Conservation (phyloP, 2,888 invertebrate species). For the Pyrgus malvae region DNA sequence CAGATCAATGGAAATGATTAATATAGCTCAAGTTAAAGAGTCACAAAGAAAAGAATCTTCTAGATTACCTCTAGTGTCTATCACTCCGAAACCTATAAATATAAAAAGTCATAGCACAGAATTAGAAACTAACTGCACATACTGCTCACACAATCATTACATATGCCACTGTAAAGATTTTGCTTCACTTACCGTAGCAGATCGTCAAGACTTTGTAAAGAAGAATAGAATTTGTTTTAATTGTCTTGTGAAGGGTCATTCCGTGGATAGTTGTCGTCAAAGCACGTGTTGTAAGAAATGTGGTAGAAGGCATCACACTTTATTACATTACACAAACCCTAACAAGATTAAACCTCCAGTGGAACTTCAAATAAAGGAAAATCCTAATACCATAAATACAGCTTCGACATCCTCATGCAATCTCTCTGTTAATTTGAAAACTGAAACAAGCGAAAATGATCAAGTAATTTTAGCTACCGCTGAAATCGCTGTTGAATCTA, state of each 20-base stretch:
- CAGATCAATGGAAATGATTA: conserved; percentile 29
- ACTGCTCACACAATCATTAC: conserved; percentile 30
- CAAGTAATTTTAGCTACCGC: conserved; percentile 31
- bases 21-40: background rate
- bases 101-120: conserved; percentile 19
- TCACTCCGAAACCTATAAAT: background rate
- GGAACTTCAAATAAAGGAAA: background rate
- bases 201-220: conserved; percentile 30
- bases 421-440: conserved; percentile 26
- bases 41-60: background rate
- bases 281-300: conserved; percentile 30
- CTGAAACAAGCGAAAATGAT: conserved; percentile 19
- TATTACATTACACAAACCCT: background rate
- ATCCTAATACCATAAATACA: background rate
- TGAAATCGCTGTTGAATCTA: conserved; percentile 18
- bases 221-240: conserved; percentile 33
- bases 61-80: background rate
- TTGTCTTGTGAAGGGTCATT: conserved; percentile 25
- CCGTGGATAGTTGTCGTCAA: background rate
- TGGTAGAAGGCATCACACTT: conserved; percentile 31
- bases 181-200: conserved; percentile 14
- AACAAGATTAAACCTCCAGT: background rate
- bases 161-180: conserved; percentile 34
- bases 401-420: background rate
- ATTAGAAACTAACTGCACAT: background rate